A percentile compares a stretch with the other conserved stretches of the same genome.
Evolutionary conservation across 2,888 invertebrate species (phyloP).

Genomic region (Lydus trimaculatus): DNA sequence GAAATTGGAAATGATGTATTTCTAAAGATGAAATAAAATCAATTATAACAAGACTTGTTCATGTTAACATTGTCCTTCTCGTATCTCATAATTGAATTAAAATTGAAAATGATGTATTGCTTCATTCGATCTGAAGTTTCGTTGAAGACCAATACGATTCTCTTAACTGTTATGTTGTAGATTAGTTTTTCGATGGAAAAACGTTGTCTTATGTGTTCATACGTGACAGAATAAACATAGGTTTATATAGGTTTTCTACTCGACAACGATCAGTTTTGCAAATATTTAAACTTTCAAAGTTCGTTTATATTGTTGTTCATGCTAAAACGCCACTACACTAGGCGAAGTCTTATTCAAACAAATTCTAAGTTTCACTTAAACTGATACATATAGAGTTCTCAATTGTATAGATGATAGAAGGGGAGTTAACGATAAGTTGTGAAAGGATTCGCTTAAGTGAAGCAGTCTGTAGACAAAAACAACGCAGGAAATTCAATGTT

Average conservation of each 20-base stretch:
- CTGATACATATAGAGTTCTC: too few species aligned
- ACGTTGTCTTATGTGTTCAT: conserved; percentile 20
- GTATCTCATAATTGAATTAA: background rate
- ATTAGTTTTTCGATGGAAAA: background rate
- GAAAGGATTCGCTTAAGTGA: background rate
- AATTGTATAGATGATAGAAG: too few species aligned
- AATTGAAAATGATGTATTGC: background rate
- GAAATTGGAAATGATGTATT: conserved; percentile 1
- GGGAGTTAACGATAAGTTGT: too few species aligned
- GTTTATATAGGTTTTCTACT: conserved; percentile 21
- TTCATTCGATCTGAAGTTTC: background rate
- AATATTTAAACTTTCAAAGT: conserved; percentile 24
- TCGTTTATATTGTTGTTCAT: background rate
- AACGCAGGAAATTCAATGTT: too few species aligned
- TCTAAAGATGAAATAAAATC: background rate
- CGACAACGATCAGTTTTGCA: conserved; percentile 23
- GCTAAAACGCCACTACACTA: too few species aligned
- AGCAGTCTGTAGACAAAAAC: too few species aligned
- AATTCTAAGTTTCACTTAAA: too few species aligned
- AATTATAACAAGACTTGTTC: background rate
- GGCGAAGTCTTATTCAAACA: too few species aligned
- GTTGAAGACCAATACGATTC: background rate
- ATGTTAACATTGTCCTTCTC: background rate
- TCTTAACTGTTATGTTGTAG: background rate
- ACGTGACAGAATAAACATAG: conserved; percentile 22